Conservation (phyloP, 1,140 invertebrate species). For the Apis cerana region DNA sequence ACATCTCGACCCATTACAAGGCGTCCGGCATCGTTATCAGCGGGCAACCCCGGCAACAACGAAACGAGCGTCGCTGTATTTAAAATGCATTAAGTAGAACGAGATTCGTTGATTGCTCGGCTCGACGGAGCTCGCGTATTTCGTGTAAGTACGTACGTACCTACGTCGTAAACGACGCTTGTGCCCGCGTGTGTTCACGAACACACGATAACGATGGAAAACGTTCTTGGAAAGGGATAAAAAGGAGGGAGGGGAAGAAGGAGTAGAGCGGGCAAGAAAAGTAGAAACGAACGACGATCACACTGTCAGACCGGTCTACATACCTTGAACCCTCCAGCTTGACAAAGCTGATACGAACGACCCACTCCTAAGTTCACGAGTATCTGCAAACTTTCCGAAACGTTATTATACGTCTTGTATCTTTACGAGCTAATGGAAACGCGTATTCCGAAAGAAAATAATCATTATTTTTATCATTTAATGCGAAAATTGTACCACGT, state of each 20-base stretch:
- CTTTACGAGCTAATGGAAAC: not conserved
- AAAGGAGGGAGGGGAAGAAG: not conserved
- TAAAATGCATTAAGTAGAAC: constrained; percentile 41
- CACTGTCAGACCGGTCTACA: not conserved
- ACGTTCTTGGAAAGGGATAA: not conserved
- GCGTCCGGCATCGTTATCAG: constrained; percentile 16
- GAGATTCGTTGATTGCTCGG: constrained; percentile 40
- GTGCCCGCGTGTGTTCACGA: not conserved
- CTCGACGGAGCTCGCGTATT: not conserved
- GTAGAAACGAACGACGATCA: not conserved
- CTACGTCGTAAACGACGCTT: constrained; percentile 29
- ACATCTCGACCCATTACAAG: not conserved
- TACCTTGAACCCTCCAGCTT: not conserved
- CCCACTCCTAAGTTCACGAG: not conserved
- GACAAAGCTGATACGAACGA: constrained; percentile 18
- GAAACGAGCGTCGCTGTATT: constrained; percentile 23
- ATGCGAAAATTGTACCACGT: not conserved
- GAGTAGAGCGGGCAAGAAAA: not conserved
- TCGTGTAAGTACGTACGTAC: constrained; percentile 17
- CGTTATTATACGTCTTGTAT: not conserved
- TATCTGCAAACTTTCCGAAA: not conserved
- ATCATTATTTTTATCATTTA: not conserved
- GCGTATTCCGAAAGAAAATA: not conserved
- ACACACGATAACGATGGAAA: constrained; percentile 11
- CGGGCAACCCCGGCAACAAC: not conserved